phyloP scores from a whole-genome alignment of 2,113 vertebrate genomes.

The Cyanoramphus novaezelandiae region DNA sequence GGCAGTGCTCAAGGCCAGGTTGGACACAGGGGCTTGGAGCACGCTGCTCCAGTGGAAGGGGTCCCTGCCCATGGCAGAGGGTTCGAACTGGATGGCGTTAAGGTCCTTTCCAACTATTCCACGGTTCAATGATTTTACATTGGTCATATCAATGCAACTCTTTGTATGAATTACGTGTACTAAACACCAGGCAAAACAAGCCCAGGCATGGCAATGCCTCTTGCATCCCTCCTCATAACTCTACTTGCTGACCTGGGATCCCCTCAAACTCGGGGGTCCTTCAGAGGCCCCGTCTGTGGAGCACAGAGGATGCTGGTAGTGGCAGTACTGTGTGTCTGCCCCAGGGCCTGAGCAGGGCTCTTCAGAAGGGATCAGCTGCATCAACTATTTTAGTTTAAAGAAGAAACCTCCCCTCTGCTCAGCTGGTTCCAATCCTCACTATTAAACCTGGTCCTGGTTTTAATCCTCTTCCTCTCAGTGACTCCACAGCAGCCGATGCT shows the following conservation, averaged over 20 bases:
- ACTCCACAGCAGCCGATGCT: fast-evolving
- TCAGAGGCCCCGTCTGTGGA: background rate
- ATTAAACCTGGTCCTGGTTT: background rate
- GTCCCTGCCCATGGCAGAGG: background rate
- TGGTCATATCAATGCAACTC: background rate
- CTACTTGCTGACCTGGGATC: background rate
- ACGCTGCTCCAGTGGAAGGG: background rate
- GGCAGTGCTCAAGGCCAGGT: background rate
- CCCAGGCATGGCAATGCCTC: background rate
- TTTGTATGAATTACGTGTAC: background rate
- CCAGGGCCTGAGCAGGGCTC: background rate
- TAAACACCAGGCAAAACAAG: background rate
- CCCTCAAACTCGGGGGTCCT: background rate
- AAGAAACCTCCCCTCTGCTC: background rate
- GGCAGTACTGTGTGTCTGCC: fast-evolving
- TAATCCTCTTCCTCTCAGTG: background rate
- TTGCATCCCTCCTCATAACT: background rate
- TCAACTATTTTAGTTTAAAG: background rate
- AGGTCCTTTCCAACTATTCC: background rate
- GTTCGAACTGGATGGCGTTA: background rate
- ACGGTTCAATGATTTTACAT: background rate
- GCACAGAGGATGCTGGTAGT: background rate
- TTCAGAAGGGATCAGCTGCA: background rate
- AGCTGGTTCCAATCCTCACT: background rate
- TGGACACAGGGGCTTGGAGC: background rate